Evolutionary conservation across 2,888 invertebrate species (phyloP), one percentile per base, ranked within the genome.

Genomic region (Pterostichus niger): DNA sequence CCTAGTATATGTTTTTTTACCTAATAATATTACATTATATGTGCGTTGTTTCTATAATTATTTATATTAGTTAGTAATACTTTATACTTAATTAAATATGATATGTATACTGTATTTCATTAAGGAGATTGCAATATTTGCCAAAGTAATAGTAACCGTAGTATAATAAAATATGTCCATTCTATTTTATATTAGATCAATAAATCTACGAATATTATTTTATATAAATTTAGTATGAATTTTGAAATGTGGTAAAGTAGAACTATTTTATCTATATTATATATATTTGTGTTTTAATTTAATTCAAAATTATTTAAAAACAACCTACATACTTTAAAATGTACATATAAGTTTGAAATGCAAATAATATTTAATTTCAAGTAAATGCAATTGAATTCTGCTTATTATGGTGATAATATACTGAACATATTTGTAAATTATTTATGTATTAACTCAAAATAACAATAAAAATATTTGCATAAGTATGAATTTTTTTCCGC

Each of bases 81-180:
- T 59, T 17, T 9, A 40, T 59, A 59, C 59, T 59, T 24, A 54
- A 54, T 6, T 6, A 54, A 54, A 54, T 15, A 54, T 3, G 24
- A 24, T 24, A 24, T 24, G 2, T 54, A 9, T 17, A 54, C 54
- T 54, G 17, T 54, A 54, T 54, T 54, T 59, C 59, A 11, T 10
- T 59, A 17, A 24, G 1, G 24, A 24, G 24, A 24, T 31, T 59
- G 11, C 4, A 59, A 59, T 59, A 0, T 59, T 59, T 59, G 59
- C 31, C 31, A 59, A 59, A 59, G 31, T 59, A 59, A 11, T 59
- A 31, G 33, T 61, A 33, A 31, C 24, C 24, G 35, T 64, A 64
- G 64, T 0, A 13, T 64, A 7, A 64, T 64, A 64, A 64, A 11
- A n/a, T 64, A 59, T 64, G 35, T 35, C 59, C 35, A 35, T 64